Evolutionary conservation across 2,888 invertebrate species (phyloP).

Genomic region (Drosophila neotestacea): DNA sequence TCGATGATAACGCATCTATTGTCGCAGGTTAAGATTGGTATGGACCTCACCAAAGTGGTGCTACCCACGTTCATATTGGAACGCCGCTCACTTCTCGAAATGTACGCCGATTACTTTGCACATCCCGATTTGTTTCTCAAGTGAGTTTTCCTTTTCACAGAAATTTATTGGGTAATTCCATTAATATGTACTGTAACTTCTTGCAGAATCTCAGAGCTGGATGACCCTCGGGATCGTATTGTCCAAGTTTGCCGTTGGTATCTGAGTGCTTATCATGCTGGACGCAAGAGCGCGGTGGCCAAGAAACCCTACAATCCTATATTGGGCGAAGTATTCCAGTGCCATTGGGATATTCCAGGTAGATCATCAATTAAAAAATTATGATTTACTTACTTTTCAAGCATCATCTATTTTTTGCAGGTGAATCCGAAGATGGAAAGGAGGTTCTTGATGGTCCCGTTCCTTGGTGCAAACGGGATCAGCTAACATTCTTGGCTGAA

Average conservation of each 20-base stretch:
- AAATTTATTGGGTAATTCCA: not conserved
- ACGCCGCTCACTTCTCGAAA: constrained; percentile 97
- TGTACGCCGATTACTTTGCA: constrained; percentile 99
- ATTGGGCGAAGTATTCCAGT: constrained; percentile 97
- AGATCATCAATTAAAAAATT: not conserved
- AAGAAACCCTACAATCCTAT: constrained; percentile 99
- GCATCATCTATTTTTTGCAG: constrained; percentile 26
- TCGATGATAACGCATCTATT: constrained; percentile 98
- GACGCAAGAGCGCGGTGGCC: constrained; percentile 97
- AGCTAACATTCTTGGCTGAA: constrained; percentile 97
- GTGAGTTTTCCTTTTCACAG: constrained; percentile 85
- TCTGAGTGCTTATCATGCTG: constrained; percentile 99
- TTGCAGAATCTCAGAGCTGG: constrained; percentile 94
- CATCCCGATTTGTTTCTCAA: constrained; percentile 98
- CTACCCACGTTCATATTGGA: constrained; percentile 99
- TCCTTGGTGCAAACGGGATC: constrained; percentile 95
- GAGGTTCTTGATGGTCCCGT: constrained; percentile 93
- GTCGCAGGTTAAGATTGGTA: constrained; percentile 99
- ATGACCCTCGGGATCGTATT: constrained; percentile 95
- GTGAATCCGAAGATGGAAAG: constrained; percentile 64
- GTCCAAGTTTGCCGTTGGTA: constrained; percentile 98
- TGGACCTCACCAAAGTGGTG: constrained; percentile 99
- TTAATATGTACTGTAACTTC: not conserved
- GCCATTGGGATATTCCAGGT: constrained; percentile 92
- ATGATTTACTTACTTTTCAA: not conserved